Conservation (phyloP, 53 echinoderm and acorn worm genomes). For the Crossaster papposus region DNA sequence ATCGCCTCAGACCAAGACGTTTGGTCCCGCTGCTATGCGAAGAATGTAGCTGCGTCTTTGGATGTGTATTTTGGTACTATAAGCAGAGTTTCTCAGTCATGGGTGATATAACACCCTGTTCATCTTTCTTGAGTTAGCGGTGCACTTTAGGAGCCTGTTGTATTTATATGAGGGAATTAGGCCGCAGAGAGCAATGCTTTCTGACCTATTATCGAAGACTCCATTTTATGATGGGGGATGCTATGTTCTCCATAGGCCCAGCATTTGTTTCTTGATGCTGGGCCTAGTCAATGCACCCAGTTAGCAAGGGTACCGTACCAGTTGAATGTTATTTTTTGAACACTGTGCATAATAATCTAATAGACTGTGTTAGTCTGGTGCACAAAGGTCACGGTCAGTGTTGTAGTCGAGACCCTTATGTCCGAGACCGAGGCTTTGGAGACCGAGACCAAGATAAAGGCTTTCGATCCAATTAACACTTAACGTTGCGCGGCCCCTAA, state of each 20-base stretch:
- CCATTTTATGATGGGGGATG: neutral
- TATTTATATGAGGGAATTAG: constrained; percentile 2
- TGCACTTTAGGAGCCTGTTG: constrained; percentile 1
- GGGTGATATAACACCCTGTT: neutral
- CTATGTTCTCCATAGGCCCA: neutral
- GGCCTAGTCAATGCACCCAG: neutral
- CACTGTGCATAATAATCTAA: neutral
- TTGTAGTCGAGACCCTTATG: too few species aligned
- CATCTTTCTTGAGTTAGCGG: neutral
- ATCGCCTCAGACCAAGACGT: neutral
- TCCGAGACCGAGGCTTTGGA: too few species aligned
- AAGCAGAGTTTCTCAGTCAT: neutral
- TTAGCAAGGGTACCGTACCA: neutral
- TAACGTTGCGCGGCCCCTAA: too few species aligned
- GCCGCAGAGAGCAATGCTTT: neutral
- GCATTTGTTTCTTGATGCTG: neutral
- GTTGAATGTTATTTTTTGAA: neutral
- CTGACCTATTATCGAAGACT: neutral
- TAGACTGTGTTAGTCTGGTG: neutral
- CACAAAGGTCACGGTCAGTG: too few species aligned
- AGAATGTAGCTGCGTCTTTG: constrained; percentile 38
- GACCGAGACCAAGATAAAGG: too few species aligned
- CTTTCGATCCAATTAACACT: too few species aligned
- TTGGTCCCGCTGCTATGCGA: constrained; percentile 30
- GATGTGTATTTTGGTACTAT: constrained; percentile 34